Evolutionary conservation across 2,113 vertebrate genomes (phyloP).

Genomic region (Salvelinus namaycush): DNA sequence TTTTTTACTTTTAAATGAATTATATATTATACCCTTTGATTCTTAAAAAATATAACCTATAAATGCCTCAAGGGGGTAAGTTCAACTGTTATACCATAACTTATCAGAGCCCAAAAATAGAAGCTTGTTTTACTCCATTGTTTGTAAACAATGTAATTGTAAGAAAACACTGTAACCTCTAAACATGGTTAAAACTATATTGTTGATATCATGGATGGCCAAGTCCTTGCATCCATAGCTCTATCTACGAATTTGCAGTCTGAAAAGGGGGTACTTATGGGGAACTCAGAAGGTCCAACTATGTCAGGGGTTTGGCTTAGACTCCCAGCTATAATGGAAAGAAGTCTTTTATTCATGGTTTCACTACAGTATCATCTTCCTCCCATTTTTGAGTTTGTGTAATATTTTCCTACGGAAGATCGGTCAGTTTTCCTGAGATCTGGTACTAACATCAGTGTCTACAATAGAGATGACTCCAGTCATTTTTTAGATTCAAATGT

Average conservation of each 20-base stretch:
- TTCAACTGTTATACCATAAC: too few species aligned
- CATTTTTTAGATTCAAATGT: neutral
- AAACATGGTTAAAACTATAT: too few species aligned
- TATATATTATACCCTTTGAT: too few species aligned
- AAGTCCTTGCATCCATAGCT: too few species aligned
- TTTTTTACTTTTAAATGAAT: too few species aligned
- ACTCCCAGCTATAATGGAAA: constrained; percentile 41
- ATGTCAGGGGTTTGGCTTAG: constrained; percentile 44
- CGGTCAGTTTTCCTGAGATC: constrained; percentile 8
- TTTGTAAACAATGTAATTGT: too few species aligned
- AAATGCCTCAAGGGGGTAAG: too few species aligned
- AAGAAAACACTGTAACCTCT: too few species aligned
- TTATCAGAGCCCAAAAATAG: too few species aligned
- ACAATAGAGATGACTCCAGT: neutral
- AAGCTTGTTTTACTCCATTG: too few species aligned
- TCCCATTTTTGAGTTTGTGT: constrained; percentile 22
- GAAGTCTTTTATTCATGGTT: constrained; percentile 57
- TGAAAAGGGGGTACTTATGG: constrained; percentile 38
- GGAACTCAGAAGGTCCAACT: constrained; percentile 31
- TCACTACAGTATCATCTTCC: constrained; percentile 37
- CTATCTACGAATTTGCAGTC: neutral
- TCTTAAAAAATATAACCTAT: too few species aligned
- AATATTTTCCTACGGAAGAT: constrained; percentile 33
- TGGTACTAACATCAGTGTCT: neutral
- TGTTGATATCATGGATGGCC: too few species aligned